phyloP scores from a whole-genome alignment of 2,113 vertebrate species.

The Percopsis transmontana region DNA sequence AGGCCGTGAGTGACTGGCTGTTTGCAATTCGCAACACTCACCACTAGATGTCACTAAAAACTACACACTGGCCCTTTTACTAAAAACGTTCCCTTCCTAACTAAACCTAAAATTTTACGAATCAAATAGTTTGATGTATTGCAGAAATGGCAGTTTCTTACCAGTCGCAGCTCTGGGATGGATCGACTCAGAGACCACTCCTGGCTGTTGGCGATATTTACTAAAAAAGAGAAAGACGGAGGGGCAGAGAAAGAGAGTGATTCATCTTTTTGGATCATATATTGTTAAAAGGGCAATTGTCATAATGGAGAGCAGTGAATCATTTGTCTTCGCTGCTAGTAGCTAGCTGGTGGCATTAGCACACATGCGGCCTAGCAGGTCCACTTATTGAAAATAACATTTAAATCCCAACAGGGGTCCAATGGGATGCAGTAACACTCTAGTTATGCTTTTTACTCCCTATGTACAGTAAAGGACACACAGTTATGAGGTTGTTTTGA shows the following conservation, averaged over 20 bases:
- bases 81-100: too few relatives aligned
- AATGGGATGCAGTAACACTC: slow-evolving; percentile 19
- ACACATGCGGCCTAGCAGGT: slow-evolving; percentile 12
- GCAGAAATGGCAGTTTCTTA: slow-evolving; percentile 62
- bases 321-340: slow-evolving; percentile 17
- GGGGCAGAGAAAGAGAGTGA: slow-evolving; percentile 30
- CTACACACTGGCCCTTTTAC: too few relatives aligned
- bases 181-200: slow-evolving; percentile 92
- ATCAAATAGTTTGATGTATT: too few relatives aligned
- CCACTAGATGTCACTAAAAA: too few relatives aligned
- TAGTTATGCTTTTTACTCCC: slow-evolving; percentile 44
- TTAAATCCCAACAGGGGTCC: slow-evolving; percentile 25
- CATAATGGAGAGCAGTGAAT: slow-evolving; percentile 23
- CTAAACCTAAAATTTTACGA: too few relatives aligned
- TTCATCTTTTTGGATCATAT: slow-evolving; percentile 15
- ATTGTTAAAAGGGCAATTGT: slow-evolving; percentile 18
- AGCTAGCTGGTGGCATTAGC: slow-evolving; percentile 2
- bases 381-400: slow-evolving; percentile 54
- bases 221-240: slow-evolving; percentile 63
- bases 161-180: slow-evolving; percentile 91
- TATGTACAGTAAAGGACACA: slow-evolving; percentile 12
- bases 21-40: too few relatives aligned
- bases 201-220: slow-evolving; percentile 91
- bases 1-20: too few relatives aligned
- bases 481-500: slow-evolving; percentile 8